Conservation (phyloP, 2,797 vertebrate genomes). For the Helicolenus hilgendorfi region DNA sequence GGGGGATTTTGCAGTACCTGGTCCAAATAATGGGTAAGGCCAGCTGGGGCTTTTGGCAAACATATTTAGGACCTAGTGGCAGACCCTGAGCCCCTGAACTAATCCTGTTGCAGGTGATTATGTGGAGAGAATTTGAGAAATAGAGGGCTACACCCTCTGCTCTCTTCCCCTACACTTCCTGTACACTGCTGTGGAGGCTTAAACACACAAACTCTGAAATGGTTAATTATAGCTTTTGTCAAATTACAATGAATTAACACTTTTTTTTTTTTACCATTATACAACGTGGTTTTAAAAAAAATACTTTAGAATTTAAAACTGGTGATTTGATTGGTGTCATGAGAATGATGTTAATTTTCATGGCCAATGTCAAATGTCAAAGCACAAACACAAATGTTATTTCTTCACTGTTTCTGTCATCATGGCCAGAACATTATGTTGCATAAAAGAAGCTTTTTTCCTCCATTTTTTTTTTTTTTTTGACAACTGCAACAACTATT, state of each 20-base stretch:
- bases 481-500: not conserved
- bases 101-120: conserved; percentile 84
- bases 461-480: not conserved
- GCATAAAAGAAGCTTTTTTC: not conserved
- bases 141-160: conserved; percentile 35
- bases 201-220: not conserved
- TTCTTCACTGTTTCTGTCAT: not conserved
- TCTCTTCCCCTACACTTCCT: conserved; percentile 26
- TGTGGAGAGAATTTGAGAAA: conserved; percentile 72
- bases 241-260: not conserved
- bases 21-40: conserved; percentile 78
- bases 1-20: conserved; percentile 74
- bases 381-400: not conserved
- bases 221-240: not conserved
- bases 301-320: not conserved
- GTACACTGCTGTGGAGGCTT: conserved; percentile 1
- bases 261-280: not conserved
- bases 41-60: conserved; percentile 87
- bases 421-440: not conserved
- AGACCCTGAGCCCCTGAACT: conserved; percentile 73
- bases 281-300: not conserved
- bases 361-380: not conserved
- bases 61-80: conserved; percentile 74
- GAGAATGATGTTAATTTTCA: not conserved
- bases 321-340: not conserved